phyloP scores from a whole-genome alignment of 2,888 invertebrate species.

The Drosophila siamana region DNA sequence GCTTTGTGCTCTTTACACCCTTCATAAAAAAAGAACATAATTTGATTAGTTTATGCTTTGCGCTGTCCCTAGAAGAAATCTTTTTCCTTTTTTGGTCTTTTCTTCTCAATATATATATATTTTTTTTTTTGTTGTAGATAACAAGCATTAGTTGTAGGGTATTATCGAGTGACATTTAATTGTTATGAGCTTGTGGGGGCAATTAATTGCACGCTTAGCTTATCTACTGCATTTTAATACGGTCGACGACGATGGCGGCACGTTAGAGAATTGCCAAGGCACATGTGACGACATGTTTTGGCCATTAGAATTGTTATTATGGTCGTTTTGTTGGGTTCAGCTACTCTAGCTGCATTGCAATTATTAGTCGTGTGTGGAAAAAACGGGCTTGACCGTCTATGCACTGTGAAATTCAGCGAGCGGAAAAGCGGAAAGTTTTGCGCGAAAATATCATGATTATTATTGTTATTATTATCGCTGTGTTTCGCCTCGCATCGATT shows the following conservation, averaged over 20 bases:
- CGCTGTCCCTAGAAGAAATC: background rate
- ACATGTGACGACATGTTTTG: conserved; percentile 72
- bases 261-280: conserved; percentile 46
- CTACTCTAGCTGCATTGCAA: conserved; percentile 47
- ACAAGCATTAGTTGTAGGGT: conserved; percentile 4
- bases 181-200: conserved; percentile 28
- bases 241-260: conserved; percentile 7
- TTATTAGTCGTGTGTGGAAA: conserved; percentile 35
- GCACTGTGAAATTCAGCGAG: no score
- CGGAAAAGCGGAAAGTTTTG: background rate
- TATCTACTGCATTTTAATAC: conserved; percentile 64
- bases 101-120: no score
- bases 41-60: background rate
- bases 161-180: conserved; percentile 1
- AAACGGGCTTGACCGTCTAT: conserved; percentile 23
- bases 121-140: no score
- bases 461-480: background rate
- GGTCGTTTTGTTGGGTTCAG: conserved; percentile 10
- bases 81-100: no score
- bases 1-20: background rate
- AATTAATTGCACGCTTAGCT: conserved; percentile 62
- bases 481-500: background rate
- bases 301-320: conserved; percentile 64
- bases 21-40: background rate
- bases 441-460: background rate